A percentile compares a stretch with the other conserved stretches of the same genome.
These are phyloP conservation scores for Morus bassanus DNA, from an alignment of 2,797 vertebrate species.

Conservation along the genomic window DNA sequence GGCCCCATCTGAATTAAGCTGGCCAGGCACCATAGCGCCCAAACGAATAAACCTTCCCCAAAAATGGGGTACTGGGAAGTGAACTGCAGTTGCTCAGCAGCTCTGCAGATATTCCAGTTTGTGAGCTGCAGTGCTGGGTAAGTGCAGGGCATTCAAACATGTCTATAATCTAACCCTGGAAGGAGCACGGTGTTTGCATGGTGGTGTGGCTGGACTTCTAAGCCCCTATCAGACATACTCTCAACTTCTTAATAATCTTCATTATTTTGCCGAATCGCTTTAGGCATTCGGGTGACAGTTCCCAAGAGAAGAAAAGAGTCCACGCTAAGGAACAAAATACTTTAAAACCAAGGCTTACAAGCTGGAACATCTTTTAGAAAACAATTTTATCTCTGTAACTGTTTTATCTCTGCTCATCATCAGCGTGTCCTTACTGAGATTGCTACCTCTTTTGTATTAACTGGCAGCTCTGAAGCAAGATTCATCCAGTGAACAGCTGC, in stretches of 20 bases:
- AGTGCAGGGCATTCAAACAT: rapidly evolving
- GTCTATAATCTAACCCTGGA: not conserved
- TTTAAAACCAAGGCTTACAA: not conserved
- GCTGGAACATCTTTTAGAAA: not conserved
- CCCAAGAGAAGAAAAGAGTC: not conserved
- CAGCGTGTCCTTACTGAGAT: not conserved
- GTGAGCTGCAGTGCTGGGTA: not conserved
- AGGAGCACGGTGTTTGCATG: not conserved
- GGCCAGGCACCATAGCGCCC: rapidly evolving
- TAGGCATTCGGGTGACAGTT: not conserved
- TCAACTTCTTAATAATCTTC: not conserved
- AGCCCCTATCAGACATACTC: not conserved
- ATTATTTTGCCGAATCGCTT: not conserved
- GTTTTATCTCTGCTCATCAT: not conserved
- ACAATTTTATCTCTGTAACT: not conserved
- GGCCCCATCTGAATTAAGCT: too few relatives aligned
- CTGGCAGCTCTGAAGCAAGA: slow-evolving; percentile 79
- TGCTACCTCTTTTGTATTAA: slow-evolving; percentile 71
- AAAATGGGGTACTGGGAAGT: rapidly evolving
- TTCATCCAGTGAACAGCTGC: slow-evolving; percentile 83
- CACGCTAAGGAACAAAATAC: not conserved
- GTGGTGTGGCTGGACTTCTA: not conserved
- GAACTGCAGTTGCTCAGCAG: not conserved
- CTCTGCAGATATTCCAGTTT: not conserved
- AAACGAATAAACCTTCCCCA: not conserved